Conservation (phyloP, 1,140 invertebrate genomes). For the Diorhabda carinulata region DNA sequence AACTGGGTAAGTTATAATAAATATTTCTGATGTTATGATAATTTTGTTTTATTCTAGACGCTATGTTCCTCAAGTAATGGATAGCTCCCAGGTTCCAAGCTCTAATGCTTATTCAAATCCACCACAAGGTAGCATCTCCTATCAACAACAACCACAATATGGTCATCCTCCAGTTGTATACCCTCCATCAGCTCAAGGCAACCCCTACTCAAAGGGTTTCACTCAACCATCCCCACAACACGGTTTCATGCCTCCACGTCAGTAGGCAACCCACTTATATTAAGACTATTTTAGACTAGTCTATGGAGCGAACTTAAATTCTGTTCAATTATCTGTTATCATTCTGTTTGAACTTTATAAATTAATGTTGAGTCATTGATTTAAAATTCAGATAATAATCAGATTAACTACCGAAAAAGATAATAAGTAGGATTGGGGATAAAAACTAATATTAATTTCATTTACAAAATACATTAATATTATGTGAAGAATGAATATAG, state of each 20-base stretch:
- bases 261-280: slow-evolving; percentile 27
- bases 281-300: background rate
- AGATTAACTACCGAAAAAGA: too few species aligned
- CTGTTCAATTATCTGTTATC: too few species aligned
- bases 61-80: slow-evolving; percentile 37
- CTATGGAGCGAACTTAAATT: background rate
- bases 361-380: too few species aligned
- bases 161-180: slow-evolving; percentile 35
- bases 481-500: too few species aligned
- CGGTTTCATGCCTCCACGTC: slow-evolving; percentile 41
- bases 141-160: slow-evolving; percentile 37
- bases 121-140: slow-evolving; percentile 36
- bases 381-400: too few species aligned
- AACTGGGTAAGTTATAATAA: slow-evolving; percentile 28
- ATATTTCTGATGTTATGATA: slow-evolving; percentile 1
- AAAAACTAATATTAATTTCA: too few species aligned
- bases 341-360: too few species aligned
- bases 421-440: too few species aligned
- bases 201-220: slow-evolving; percentile 45
- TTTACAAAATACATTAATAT: too few species aligned
- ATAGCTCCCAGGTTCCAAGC: slow-evolving; percentile 39
- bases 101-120: slow-evolving; percentile 38
- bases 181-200: slow-evolving; percentile 34
- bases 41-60: slow-evolving; percentile 29
- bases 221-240: slow-evolving; percentile 41